A percentile compares a stretch with the other conserved stretches of the same genome.
phyloP scores from a whole-genome alignment of 2,888 invertebrate species.

The Hydriomena furcata region DNA sequence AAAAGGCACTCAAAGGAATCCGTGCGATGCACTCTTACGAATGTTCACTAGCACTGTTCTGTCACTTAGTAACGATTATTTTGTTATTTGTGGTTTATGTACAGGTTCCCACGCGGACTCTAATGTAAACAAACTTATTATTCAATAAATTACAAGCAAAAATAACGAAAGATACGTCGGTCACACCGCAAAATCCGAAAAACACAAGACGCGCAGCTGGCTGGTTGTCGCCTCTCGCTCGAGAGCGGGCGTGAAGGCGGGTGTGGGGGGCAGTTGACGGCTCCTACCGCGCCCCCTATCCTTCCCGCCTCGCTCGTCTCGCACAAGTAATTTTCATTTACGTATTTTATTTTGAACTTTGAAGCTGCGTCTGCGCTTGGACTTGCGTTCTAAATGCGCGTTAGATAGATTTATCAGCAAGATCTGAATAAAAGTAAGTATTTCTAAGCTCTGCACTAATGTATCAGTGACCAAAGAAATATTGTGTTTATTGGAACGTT shows the following conservation, averaged over 20 bases:
- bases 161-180: conserved; percentile 72
- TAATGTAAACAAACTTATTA: conserved; percentile 57
- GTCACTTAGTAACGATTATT: conserved; percentile 27
- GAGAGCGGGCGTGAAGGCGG: conserved; percentile 65
- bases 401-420: no score
- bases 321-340: conserved; percentile 67
- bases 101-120: conserved; percentile 57
- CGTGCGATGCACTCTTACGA: conserved; percentile 64
- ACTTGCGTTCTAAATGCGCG: not conserved
- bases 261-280: conserved; percentile 57
- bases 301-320: conserved; percentile 65
- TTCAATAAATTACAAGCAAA: conserved; percentile 58
- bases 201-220: conserved; percentile 81
- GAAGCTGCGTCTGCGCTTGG: conserved; percentile 31
- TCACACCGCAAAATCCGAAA: conserved; percentile 76
- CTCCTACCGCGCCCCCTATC: conserved; percentile 64
- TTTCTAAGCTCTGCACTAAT: no score
- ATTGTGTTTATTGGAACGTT: no score
- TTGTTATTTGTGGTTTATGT: conserved; percentile 36
- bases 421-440: no score
- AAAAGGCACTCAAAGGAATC: conserved; percentile 79
- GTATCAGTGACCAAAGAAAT: no score
- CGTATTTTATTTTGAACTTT: conserved; percentile 66
- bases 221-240: conserved; percentile 73
- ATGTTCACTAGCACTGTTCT: conserved; percentile 41